These are phyloP conservation scores for Antedon bifida DNA, from an alignment of 35 echinoderm and acorn worm species.

Conservation along the genomic window DNA sequence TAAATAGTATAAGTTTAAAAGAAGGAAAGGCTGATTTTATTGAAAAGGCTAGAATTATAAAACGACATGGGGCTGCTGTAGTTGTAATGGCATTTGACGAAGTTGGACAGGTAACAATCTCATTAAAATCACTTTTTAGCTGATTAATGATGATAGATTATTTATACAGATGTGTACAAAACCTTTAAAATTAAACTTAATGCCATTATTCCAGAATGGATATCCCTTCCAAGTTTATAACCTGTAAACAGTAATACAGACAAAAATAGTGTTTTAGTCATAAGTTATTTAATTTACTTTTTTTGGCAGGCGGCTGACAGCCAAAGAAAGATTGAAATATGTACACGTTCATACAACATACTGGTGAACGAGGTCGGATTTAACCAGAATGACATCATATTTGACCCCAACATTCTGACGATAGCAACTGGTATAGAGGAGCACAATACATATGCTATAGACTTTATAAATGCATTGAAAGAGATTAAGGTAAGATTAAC, in stretches of 20 bases:
- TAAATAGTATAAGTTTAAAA: slow-evolving; percentile 98
- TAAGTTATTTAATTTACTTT: not conserved
- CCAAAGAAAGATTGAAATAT: slow-evolving; percentile 76
- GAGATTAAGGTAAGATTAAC: slow-evolving; percentile 63
- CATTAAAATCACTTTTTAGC: not conserved
- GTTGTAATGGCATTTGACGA: slow-evolving; percentile 99
- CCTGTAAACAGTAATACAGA: no score
- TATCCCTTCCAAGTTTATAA: no score
- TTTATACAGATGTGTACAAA: no score
- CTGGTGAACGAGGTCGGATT: slow-evolving; percentile 75
- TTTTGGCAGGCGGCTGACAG: slow-evolving; percentile 43
- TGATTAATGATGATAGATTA: no score
- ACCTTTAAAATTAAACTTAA: no score
- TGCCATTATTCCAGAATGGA: no score
- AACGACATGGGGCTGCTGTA: slow-evolving; percentile 87
- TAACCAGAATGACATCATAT: slow-evolving; percentile 94
- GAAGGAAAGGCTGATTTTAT: slow-evolving; percentile 94
- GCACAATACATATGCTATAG: slow-evolving; percentile 90
- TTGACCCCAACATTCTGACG: slow-evolving; percentile 98
- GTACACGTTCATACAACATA: slow-evolving; percentile 75
- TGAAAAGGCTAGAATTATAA: slow-evolving; percentile 65
- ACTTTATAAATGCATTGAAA: slow-evolving; percentile 71
- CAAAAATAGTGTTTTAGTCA: no score
- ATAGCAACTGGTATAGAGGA: slow-evolving; percentile 99
- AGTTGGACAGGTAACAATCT: slow-evolving; percentile 60